Percentiles rank a stretch among this genome's conserved stretches.
phyloP scores from a whole-genome alignment of 1,140 invertebrate species.

The Leptestheria dahalacensis region DNA sequence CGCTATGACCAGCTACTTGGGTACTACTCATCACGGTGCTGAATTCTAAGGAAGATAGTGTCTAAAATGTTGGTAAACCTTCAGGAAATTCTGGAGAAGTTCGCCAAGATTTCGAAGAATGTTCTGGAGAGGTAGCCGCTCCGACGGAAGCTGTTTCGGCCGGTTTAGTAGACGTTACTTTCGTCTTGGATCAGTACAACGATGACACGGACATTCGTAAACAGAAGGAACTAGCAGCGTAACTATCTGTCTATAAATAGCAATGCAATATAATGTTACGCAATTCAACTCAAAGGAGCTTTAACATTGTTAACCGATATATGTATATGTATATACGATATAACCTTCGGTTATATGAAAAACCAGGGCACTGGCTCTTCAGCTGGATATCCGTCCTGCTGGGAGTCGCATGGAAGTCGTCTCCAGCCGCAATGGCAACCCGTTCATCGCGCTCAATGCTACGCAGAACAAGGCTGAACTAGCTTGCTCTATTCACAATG shows the following conservation, averaged over 20 bases:
- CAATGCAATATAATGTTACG: background rate
- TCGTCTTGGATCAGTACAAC: conserved; percentile 8
- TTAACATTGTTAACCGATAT: too few relatives aligned
- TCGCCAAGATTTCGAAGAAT: conserved; percentile 6
- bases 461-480: conserved; percentile 15
- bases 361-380: conserved; percentile 2
- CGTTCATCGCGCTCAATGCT: conserved; percentile 1
- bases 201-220: background rate
- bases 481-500: conserved; percentile 11
- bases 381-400: conserved; percentile 7
- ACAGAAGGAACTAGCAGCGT: conserved; percentile 11
- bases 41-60: background rate
- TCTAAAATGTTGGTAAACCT: too few relatives aligned
- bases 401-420: conserved; percentile 15
- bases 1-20: background rate
- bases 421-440: conserved; percentile 11
- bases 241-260: background rate
- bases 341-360: too few relatives aligned
- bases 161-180: conserved; percentile 10
- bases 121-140: background rate
- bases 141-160: background rate
- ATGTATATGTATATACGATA: too few relatives aligned
- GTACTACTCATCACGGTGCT: background rate
- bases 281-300: background rate
- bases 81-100: background rate